Evolutionary conservation across 2,113 vertebrate genomes (phyloP).

Genomic region (Thomomys bottae): DNA sequence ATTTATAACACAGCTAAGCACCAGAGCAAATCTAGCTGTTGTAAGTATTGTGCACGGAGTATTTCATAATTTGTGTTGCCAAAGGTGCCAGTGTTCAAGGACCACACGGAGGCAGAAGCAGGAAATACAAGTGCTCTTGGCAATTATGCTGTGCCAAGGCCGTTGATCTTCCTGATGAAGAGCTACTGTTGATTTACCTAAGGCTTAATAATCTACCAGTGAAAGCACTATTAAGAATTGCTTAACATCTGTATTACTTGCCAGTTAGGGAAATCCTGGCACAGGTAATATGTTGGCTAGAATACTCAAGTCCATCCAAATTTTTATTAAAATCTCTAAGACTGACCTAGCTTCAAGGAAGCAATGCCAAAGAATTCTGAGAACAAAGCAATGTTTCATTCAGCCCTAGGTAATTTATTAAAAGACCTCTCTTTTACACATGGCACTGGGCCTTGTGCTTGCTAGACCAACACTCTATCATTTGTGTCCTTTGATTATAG

Average conservation of each 20-base stretch:
- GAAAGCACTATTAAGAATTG: constrained; percentile 55
- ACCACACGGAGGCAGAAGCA: not conserved
- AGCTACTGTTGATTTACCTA: constrained; percentile 60
- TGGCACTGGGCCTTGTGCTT: too few species aligned
- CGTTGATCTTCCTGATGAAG: constrained; percentile 58
- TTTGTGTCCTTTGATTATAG: too few species aligned
- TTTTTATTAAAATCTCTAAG: constrained; percentile 55
- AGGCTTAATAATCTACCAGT: constrained; percentile 57
- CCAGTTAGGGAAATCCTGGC: constrained; percentile 50
- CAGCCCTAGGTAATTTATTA: not conserved
- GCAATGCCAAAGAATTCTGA: constrained; percentile 10
- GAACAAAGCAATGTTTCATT: not conserved
- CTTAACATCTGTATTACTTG: constrained; percentile 47
- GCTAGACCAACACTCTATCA: too few species aligned
- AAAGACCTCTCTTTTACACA: not conserved
- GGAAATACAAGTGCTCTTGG: constrained; percentile 58
- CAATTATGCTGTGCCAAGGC: constrained; percentile 38
- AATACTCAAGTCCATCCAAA: not conserved
- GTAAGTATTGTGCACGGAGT: not conserved
- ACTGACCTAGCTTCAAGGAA: constrained; percentile 38
- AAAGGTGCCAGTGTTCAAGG: not conserved
- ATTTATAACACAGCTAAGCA: not conserved
- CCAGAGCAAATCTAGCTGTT: not conserved
- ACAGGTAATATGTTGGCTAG: constrained; percentile 27
- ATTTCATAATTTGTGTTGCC: not conserved